Evolutionary conservation across 1,140 invertebrate genomes (phyloP), one percentile per base, ranked within the genome.

Genomic region (Pachypeltis micranthus): DNA sequence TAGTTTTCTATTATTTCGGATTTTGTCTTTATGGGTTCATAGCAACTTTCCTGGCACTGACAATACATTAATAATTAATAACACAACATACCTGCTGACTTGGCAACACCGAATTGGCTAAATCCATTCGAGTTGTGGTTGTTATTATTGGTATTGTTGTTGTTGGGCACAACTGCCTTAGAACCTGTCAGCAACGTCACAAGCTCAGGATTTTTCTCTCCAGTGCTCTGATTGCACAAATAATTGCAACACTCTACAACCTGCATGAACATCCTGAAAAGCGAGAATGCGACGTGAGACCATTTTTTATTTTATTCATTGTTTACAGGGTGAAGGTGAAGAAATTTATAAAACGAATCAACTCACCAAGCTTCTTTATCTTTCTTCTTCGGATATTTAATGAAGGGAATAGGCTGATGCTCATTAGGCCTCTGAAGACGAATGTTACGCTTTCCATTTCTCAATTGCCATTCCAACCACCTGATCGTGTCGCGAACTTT

Each of bases 401-500:
- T 80, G 3, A 87, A 79, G 0, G 87, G 84, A 10, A 92, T 72
- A 14, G 85, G 76, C 24, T 84, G 76, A 21, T 83, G 81, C 73
- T 94, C 91, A 28, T 88, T 84, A 21, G 85, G 82, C 27, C 87
- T 81, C 73, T 93, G 91, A 2, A 89, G 85, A 65, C 86, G 78
- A 64, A 91, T 74, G 71, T 86, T 93, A 59, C 90, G 78, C 65
- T 90, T 91, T 10, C 92, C 92, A 67, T 84, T 83, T 62, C 85
- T 83, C 21, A 95, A 83, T 75, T 94, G 90, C 24, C 79, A 74
- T 74, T 95, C 92, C 56, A 96, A 74, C 91, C 92, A 95, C 66
- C 92, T 85, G 58, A 93, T 95, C 1, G 88, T 90, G 72, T 93
- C 90, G 56, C 92, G 79, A 0, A 91, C 91, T 66, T 84, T 80